Evolutionary conservation across 1,140 invertebrate species (phyloP), one percentile per base, ranked within the genome.

Genomic region (Zaprionus ghesquierei): DNA sequence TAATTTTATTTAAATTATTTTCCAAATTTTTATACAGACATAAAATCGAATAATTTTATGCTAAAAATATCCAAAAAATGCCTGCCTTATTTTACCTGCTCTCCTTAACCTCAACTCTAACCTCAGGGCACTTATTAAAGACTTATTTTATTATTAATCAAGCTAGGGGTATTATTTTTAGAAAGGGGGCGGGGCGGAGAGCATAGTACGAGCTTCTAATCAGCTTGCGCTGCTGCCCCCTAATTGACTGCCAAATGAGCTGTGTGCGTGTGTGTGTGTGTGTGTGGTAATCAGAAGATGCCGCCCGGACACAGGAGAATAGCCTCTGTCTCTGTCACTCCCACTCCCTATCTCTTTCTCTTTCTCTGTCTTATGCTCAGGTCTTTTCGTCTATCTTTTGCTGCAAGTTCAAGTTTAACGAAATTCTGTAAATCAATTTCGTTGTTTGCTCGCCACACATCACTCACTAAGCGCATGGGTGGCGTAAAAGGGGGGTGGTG

Each of bases 211-310:
- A 22, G 41, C 53, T 56, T 25, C 27, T 58, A 56, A 65, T 55
- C 35, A 29, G 41, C 5, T 56, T 66, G 27, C 10, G 59, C 20
- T 22, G 6, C 22, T n/a, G n/a, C 3, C 66, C 54, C 65, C 55
- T 81, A 81, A 80, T 80, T 80, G 77, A 63, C 66, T 81, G 73
- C 56, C 66, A 76, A 81, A 81, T 79, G 72, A 62, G 56, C 44
- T 70, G 65, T 29, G n/a, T n/a, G n/a, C n/a, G n/a, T n/a, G n/a
- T n/a, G n/a, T n/a, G n/a, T n/a, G n/a, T n/a, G n/a, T n/a, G n/a
- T n/a, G n/a, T n/a, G 27, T 59, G 22, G 22, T 76, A 76, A 80
- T 79, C 61, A 59, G 31, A 38, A 41, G 29, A 22, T 22, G 12
- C 41, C 8, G 12, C 41, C 8, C 41, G n/a, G n/a, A 35, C 8